Conservation (phyloP, 2,888 invertebrate genomes). For the Agonopterix subpropinquella region DNA sequence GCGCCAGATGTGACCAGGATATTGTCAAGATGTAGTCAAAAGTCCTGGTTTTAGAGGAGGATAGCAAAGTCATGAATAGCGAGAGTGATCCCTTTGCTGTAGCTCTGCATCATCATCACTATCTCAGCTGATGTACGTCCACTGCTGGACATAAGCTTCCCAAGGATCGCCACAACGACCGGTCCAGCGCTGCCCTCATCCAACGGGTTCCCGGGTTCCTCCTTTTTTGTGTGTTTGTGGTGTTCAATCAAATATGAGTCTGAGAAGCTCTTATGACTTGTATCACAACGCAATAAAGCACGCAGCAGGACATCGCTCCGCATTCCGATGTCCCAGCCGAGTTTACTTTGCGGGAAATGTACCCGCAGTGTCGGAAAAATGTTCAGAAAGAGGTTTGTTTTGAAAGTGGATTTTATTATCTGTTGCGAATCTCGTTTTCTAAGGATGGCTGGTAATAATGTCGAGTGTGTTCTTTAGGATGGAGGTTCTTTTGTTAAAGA, state of each 20-base stretch:
- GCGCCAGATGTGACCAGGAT: neutral
- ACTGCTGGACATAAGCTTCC: too few species aligned
- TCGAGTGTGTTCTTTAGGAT: too few species aligned
- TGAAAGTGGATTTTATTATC: constrained; percentile 1
- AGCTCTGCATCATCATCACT: too few species aligned
- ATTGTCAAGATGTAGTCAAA: neutral
- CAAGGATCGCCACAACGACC: too few species aligned
- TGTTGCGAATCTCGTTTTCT: neutral
- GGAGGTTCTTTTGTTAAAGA: too few species aligned
- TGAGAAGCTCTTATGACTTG: constrained; percentile 10
- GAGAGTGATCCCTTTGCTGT: too few species aligned
- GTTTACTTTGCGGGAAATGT: constrained; percentile 21
- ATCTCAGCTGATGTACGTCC: too few species aligned
- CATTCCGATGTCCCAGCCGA: constrained; percentile 38
- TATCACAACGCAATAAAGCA: constrained; percentile 34
- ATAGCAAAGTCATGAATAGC: too few species aligned
- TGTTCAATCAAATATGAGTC: neutral
- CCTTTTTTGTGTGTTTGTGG: too few species aligned
- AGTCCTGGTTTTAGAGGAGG: neutral
- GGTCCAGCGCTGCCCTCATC: too few species aligned
- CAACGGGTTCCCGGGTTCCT: too few species aligned
- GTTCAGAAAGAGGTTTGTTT: constrained; percentile 2
- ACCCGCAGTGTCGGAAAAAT: constrained; percentile 24
- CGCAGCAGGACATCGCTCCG: constrained; percentile 33
- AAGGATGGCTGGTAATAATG: too few species aligned